Base-by-base conservation (phyloP, 2,888 invertebrate species). In the Arctia plantaginis region DNA sequence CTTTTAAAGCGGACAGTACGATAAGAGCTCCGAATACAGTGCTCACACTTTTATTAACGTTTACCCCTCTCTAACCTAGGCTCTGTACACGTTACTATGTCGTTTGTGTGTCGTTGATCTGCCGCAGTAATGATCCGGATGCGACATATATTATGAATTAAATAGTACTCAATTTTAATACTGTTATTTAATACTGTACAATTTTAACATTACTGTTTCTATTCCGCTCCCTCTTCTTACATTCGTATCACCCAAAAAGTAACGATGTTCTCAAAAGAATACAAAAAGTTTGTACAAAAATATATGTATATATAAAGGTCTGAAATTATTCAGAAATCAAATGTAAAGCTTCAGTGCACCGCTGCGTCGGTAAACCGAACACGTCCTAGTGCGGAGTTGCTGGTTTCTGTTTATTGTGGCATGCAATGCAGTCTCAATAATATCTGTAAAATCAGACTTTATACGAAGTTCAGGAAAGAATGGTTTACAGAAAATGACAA, bases 381-480 rank as follows among this genome's bases (percentile, higher is more conserved):
- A 84, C 84, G 83, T 85, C 23, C 73, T 35, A 73, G 62, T 76
- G 72, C 76, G 76, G 73, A 69, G 67, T 77, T 30, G 41, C 69
- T 76, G 80, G 77, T 79, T 78, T 74, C 78, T 70, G 69, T 62
- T 64, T 70, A 33, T 66, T 82, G 73, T 76, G 78, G 67, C 73
- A 62, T 76, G 72, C 75, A 81, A 77, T 85, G 78, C 85, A 81
- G 85, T 80, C 67, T 71, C 74, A 80, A 80, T 83, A 78, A 73
- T 74, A 77, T 71, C 47, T 65, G 65, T 76, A 75, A 75, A 82
- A 71, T 73, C 18, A 66, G 72, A 72, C 13, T 82, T 59, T 47
- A 68, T 68, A 68, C 12, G 47, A 47, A 47, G 47, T 30, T 33
- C 33, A 20, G 13, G 7, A 12, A 30, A 7, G 67, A 4, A 35